Conservation (phyloP, 2,797 vertebrate genomes). For the Benthosema pterotum region DNA sequence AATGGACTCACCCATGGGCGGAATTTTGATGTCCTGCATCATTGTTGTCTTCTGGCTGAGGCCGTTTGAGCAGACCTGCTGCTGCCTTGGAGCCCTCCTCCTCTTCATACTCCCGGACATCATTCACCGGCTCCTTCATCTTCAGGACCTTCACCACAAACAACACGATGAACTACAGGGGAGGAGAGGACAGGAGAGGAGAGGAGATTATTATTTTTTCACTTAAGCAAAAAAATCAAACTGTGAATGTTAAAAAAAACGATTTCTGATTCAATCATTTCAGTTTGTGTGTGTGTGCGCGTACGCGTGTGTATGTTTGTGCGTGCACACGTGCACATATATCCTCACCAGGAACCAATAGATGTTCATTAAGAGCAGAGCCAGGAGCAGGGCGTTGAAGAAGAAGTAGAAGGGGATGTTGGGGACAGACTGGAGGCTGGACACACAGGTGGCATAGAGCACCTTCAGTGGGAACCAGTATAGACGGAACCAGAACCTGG, state of each 20-base stretch:
- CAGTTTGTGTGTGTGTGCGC: neutral
- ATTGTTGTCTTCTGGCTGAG: conserved; percentile 33
- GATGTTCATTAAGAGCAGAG: conserved; percentile 93
- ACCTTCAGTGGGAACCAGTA: conserved; percentile 99
- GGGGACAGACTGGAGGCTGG: conserved; percentile 87
- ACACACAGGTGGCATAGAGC: conserved; percentile 89
- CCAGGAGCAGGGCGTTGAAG: conserved; percentile 91
- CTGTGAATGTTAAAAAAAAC: too few species aligned
- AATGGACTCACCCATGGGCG: conserved; percentile 79
- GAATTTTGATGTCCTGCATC: conserved; percentile 72
- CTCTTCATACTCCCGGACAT: conserved; percentile 90
- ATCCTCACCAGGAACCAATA: conserved; percentile 98
- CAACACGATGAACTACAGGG: conserved; percentile 88
- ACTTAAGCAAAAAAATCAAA: too few species aligned
- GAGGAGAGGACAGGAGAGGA: neutral
- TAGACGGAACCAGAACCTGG: conserved; percentile 97
- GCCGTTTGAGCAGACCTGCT: conserved; percentile 28
- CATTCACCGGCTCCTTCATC: conserved; percentile 89
- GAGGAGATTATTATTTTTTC: neutral
- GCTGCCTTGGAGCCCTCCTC: conserved; percentile 69
- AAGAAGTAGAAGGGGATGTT: conserved; percentile 98
- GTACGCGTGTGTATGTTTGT: neutral
- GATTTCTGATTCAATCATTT: too few species aligned
- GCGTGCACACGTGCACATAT: neutral
- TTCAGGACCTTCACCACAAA: conserved; percentile 92